These are phyloP conservation scores for Brachymystax lenok DNA, from an alignment of 2,797 vertebrate species.

Conservation along the genomic window DNA sequence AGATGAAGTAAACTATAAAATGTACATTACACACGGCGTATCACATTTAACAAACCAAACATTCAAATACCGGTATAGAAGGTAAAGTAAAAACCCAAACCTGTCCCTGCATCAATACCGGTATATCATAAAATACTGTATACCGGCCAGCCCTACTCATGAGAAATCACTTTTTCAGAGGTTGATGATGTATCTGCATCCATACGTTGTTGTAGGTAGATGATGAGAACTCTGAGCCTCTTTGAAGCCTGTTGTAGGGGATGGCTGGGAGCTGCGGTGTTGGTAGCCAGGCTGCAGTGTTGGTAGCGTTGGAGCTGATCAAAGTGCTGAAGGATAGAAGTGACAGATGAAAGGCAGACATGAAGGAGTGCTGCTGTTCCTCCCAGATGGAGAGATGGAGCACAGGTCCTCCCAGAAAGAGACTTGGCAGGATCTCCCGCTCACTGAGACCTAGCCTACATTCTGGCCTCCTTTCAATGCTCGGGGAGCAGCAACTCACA, in stretches of 20 bases:
- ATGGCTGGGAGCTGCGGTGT: too few species aligned
- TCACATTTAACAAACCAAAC: too few species aligned
- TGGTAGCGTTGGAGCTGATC: slow-evolving; percentile 27
- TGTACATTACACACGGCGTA: too few species aligned
- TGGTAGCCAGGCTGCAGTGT: slow-evolving; percentile 12
- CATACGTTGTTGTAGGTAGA: too few species aligned
- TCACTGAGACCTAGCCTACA: slow-evolving; percentile 10
- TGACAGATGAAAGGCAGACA: slow-evolving; percentile 39
- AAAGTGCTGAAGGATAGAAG: slow-evolving; percentile 32
- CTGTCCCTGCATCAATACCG: too few species aligned
- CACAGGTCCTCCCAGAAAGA: slow-evolving; percentile 8
- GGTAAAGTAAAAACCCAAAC: too few species aligned
- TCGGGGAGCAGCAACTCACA: background rate
- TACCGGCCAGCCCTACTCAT: background rate
- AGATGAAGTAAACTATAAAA: too few species aligned
- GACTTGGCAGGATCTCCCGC: slow-evolving; percentile 1
- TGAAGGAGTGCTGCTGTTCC: slow-evolving; percentile 17
- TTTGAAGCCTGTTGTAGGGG: too few species aligned
- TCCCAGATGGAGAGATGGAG: slow-evolving; percentile 4
- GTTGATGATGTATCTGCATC: too few species aligned
- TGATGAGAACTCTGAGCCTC: too few species aligned
- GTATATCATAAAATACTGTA: too few species aligned
- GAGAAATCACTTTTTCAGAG: background rate
- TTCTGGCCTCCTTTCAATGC: slow-evolving; percentile 13
- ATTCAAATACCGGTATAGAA: too few species aligned